Evolutionary conservation across 1,140 invertebrate species (phyloP).

Genomic region (Pogonus chalceus): DNA sequence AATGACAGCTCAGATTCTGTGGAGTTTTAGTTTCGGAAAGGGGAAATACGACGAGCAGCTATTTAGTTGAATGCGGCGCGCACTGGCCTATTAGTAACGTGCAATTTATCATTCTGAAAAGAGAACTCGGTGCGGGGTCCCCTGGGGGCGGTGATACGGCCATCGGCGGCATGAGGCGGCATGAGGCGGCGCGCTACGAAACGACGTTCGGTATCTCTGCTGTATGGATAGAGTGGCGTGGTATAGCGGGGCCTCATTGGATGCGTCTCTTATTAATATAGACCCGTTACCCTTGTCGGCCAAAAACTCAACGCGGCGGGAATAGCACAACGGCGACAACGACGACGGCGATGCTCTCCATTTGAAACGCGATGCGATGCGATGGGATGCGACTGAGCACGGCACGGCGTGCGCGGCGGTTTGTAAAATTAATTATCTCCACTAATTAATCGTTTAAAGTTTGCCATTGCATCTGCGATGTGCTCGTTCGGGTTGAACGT

Average conservation of each 20-base stretch:
- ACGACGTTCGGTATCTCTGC: background rate
- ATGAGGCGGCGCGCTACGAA: background rate
- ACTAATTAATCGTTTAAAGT: slow-evolving; percentile 6
- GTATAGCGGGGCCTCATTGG: background rate
- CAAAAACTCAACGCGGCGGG: background rate
- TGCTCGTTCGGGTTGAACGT: background rate
- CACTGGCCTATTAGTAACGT: background rate
- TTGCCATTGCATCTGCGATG: background rate
- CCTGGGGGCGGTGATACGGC: too few species aligned
- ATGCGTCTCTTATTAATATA: background rate
- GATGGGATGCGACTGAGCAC: background rate
- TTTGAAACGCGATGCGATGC: background rate
- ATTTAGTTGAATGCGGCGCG: background rate
- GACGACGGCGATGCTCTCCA: background rate
- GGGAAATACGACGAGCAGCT: background rate
- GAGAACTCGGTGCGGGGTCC: background rate
- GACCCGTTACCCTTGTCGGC: background rate
- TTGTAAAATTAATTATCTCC: slow-evolving; percentile 4
- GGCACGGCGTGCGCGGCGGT: background rate
- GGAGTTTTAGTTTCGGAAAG: background rate
- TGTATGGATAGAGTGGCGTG: background rate
- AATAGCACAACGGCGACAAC: background rate
- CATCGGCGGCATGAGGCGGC: too few species aligned
- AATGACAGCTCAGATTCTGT: background rate
- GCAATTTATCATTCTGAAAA: background rate